Evolutionary conservation across 2,113 vertebrate species (phyloP).

Genomic region (Malurus cyaneus): DNA sequence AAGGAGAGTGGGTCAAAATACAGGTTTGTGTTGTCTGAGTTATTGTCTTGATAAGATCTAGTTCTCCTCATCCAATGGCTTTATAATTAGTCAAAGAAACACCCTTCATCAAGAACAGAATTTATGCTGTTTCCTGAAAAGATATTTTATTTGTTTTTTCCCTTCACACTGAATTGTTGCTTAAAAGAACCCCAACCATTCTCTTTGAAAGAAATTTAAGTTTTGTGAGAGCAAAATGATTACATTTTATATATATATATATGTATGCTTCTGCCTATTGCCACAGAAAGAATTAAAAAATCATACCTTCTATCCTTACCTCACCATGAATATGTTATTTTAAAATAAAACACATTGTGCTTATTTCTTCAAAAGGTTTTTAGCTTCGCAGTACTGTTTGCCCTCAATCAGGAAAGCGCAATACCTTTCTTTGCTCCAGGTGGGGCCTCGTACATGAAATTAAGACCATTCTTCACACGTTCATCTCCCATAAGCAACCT

Average conservation of each 20-base stretch:
- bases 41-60: background rate
- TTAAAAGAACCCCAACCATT: background rate
- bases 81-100: background rate
- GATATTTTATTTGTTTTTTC: background rate
- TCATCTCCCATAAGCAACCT: slow-evolving; percentile 98
- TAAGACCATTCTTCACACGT: slow-evolving; percentile 96
- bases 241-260: background rate
- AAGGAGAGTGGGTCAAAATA: background rate
- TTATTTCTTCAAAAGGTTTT: background rate
- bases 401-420: background rate
- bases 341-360: background rate
- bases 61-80: background rate
- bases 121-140: background rate
- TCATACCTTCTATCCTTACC: background rate
- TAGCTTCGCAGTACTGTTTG: background rate
- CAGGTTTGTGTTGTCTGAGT: background rate
- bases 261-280: background rate
- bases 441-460: slow-evolving; percentile 99
- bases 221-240: background rate
- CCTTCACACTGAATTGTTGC: background rate
- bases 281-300: background rate
- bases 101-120: background rate
- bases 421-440: slow-evolving; percentile 97
- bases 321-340: background rate
- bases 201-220: background rate